phyloP scores from a whole-genome alignment of 2,113 vertebrate species.

The Sceloporus undulatus region DNA sequence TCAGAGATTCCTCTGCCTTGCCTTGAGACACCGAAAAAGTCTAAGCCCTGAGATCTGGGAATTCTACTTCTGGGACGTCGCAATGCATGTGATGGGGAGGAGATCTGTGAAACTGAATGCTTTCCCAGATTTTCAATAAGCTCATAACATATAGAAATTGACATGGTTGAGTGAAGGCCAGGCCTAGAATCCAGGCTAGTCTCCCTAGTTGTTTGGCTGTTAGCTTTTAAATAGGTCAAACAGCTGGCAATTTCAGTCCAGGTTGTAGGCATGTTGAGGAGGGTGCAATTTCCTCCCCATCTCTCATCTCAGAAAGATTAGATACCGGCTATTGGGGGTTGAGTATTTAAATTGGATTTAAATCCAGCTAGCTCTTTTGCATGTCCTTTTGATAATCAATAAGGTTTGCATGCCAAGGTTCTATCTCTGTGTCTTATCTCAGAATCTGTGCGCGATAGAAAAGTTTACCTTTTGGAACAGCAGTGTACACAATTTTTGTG shows the following conservation, averaged over 20 bases:
- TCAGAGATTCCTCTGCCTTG: too few relatives aligned
- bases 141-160: background rate
- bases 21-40: too few relatives aligned
- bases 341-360: background rate
- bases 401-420: background rate
- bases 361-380: background rate
- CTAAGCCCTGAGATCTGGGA: too few relatives aligned
- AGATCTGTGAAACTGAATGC: background rate
- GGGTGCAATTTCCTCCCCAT: background rate
- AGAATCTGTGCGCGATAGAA: too few relatives aligned
- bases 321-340: background rate
- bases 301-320: background rate
- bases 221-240: background rate
- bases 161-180: background rate
- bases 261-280: background rate
- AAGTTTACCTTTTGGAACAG: too few relatives aligned
- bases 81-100: too few relatives aligned
- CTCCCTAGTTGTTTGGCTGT: background rate
- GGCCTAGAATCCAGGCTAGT: background rate
- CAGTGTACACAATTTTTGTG: background rate
- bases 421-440: background rate
- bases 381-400: background rate
- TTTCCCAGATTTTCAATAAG: background rate
- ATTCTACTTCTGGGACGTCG: too few relatives aligned
- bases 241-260: background rate